Percentiles rank a stretch among this genome's conserved stretches.
phyloP scores from a whole-genome alignment of 2,113 vertebrate genomes.

The Actenoides hombroni region DNA sequence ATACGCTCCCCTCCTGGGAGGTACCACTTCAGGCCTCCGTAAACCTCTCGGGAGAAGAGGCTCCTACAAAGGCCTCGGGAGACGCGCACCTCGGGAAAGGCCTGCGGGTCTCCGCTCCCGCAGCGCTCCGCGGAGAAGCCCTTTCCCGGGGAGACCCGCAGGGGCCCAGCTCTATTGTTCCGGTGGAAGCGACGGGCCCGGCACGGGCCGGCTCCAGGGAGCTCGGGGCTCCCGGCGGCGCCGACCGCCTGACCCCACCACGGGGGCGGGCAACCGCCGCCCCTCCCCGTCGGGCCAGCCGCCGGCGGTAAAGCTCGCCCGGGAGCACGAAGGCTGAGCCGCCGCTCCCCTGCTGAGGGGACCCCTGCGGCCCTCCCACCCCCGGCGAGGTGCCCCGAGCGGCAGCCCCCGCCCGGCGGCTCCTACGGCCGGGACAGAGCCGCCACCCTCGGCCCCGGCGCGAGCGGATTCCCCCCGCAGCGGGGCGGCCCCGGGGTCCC shows the following conservation, averaged over 20 bases:
- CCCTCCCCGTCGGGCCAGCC: too few species aligned
- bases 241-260: neutral
- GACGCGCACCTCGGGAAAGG: neutral
- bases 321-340: neutral
- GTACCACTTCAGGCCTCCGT: neutral
- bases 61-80: neutral
- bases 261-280: neutral
- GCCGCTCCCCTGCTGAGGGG: neutral
- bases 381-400: neutral
- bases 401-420: neutral
- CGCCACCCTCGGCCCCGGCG: accelerated
- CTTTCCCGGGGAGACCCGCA: neutral
- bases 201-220: neutral
- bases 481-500: accelerated
- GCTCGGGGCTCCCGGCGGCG: neutral
- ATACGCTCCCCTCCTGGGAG: neutral
- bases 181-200: neutral
- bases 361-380: neutral
- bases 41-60: too few species aligned
- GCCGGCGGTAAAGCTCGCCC: neutral
- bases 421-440: neutral
- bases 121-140: neutral
- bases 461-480: accelerated
- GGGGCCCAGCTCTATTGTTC: neutral
- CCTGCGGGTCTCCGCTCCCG: neutral